Conservation (phyloP, 1,140 invertebrate species). For the Vollenhovia emeryi region DNA sequence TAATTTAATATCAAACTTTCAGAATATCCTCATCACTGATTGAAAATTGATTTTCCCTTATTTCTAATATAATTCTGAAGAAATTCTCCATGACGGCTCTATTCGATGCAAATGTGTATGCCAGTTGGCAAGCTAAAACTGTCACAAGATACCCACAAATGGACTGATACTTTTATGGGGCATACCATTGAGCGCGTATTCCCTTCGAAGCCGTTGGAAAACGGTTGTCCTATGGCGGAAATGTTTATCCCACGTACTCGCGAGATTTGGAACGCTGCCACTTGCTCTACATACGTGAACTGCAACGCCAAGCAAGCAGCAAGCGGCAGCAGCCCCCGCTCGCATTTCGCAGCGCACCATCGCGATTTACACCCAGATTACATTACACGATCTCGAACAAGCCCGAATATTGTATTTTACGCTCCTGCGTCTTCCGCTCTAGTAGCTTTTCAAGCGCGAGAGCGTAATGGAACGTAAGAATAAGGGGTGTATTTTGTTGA, state of each 20-base stretch:
- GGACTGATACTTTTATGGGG: conserved; percentile 43
- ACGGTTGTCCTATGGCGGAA: conserved; percentile 74
- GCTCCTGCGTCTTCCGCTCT: neutral
- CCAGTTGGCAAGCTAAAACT: conserved; percentile 7
- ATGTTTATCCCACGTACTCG: conserved; percentile 79
- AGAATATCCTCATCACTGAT: neutral
- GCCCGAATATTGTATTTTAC: conserved; percentile 75
- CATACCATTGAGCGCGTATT: conserved; percentile 19
- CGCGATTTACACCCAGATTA: conserved; percentile 80
- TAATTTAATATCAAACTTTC: neutral
- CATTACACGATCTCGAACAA: conserved; percentile 79
- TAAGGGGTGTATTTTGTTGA: conserved; percentile 4
- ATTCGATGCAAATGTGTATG: neutral
- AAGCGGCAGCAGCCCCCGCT: conserved; percentile 49
- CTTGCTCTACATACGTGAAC: conserved; percentile 82
- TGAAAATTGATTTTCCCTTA: conserved; percentile 10
- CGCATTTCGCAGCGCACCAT: conserved; percentile 74
- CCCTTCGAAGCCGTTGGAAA: conserved; percentile 51
- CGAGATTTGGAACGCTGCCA: conserved; percentile 83
- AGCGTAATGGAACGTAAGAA: conserved; percentile 27
- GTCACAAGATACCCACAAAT: conserved; percentile 1
- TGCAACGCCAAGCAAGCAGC: conserved; percentile 74
- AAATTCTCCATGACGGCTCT: neutral
- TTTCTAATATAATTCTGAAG: neutral
- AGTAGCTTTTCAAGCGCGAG: conserved; percentile 30